These are phyloP conservation scores for Accipiter virgatus DNA, from an alignment of 2,113 vertebrate species.

Conservation along the genomic window DNA sequence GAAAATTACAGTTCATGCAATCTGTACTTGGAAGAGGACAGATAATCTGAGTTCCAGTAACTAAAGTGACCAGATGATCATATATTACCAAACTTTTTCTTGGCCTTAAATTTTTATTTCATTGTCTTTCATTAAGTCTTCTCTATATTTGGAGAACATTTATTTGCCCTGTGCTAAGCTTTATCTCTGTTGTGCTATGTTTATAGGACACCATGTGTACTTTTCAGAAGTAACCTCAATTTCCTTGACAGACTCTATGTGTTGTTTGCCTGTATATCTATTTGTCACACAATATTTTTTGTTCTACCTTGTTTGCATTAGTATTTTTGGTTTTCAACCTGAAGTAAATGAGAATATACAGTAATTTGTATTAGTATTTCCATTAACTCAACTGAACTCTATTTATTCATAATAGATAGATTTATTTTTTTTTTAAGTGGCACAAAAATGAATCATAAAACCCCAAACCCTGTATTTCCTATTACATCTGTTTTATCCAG, in stretches of 20 bases:
- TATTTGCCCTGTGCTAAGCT: neutral
- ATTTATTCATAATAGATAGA: neutral
- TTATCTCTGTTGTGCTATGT: neutral
- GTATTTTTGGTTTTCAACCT: neutral
- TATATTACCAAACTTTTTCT: neutral
- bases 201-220: neutral
- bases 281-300: neutral
- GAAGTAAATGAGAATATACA: neutral
- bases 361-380: neutral
- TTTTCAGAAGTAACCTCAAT: neutral
- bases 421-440: neutral
- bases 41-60: neutral
- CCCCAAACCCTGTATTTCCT: neutral
- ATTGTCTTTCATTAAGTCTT: neutral
- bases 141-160: neutral
- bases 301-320: neutral
- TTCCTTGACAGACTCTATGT: neutral
- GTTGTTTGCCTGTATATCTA: neutral
- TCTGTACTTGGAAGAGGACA: neutral
- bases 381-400: neutral
- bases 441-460: neutral
- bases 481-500: conserved; percentile 5
- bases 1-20: neutral
- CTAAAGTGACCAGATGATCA: neutral
- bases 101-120: neutral